A percentile compares a stretch with the other conserved stretches of the same genome.
These are phyloP conservation scores for Brachyhypopomus gauderio DNA, from an alignment of 2,113 vertebrate species.

Conservation along the genomic window DNA sequence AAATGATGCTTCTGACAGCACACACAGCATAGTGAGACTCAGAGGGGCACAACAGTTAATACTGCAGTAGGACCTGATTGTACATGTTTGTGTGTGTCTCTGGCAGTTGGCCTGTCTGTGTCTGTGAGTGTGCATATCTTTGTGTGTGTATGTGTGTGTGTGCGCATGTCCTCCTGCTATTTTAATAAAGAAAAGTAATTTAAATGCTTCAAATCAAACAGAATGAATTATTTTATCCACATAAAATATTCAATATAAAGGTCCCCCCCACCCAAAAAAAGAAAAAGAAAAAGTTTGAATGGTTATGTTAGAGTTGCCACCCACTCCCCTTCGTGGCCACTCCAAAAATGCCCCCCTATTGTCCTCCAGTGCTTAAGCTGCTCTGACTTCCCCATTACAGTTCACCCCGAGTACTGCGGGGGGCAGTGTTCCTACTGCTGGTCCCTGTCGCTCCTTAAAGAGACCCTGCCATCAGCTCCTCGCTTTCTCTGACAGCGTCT, in stretches of 20 bases:
- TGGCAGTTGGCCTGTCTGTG: not conserved
- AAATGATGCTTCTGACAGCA: constrained; percentile 74
- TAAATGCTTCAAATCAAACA: constrained; percentile 66
- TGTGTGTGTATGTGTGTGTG: constrained; percentile 18
- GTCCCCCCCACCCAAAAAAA: no score
- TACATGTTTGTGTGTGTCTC: not conserved
- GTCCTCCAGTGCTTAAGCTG: constrained; percentile 26
- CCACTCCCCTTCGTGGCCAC: constrained; percentile 64
- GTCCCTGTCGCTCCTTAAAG: constrained; percentile 5
- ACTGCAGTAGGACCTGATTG: constrained; percentile 47
- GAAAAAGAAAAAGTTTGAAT: no score
- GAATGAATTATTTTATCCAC: constrained; percentile 63
- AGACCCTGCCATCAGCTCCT: not conserved
- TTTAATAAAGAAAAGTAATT: constrained; percentile 65
- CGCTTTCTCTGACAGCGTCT: not conserved
- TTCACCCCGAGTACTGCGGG: not conserved
- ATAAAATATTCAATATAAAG: constrained; percentile 5
- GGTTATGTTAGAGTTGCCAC: no score
- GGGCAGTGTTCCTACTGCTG: not conserved
- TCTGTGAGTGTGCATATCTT: not conserved
- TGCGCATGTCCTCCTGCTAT: constrained; percentile 64
- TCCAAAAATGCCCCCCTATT: constrained; percentile 19
- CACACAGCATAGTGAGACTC: constrained; percentile 64
- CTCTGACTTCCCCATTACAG: constrained; percentile 5
- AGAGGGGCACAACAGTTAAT: constrained; percentile 45